Percentiles rank a stretch among this genome's conserved stretches.
Evolutionary conservation across 2,797 vertebrate species (phyloP).

Genomic region (Tolypeutes matacus): DNA sequence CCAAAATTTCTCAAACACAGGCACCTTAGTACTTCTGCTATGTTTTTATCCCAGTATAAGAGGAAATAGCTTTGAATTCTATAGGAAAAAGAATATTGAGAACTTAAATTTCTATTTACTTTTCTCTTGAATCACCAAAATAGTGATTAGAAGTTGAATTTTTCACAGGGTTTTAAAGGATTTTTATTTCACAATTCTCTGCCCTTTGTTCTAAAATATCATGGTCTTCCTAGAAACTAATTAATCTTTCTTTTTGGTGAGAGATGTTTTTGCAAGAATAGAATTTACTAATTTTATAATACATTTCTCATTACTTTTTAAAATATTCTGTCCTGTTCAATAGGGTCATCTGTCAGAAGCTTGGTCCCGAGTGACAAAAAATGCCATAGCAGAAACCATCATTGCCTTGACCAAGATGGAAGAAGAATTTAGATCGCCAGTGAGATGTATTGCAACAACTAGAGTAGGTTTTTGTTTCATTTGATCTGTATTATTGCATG

Average conservation of each 20-base stretch:
- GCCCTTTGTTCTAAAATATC: background rate
- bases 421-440: slow-evolving; percentile 97
- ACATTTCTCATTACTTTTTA: slow-evolving; percentile 22
- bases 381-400: slow-evolving; percentile 99
- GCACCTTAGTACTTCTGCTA: background rate
- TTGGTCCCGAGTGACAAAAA: slow-evolving; percentile 99
- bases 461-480: slow-evolving; percentile 89
- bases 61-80: slow-evolving; percentile 3
- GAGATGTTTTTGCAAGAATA: slow-evolving; percentile 29
- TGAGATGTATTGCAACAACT: slow-evolving; percentile 98
- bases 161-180: slow-evolving; percentile 15
- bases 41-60: slow-evolving; percentile 24
- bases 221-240: background rate
- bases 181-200: slow-evolving; percentile 64
- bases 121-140: slow-evolving; percentile 56
- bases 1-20: slow-evolving; percentile 30
- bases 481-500: background rate
- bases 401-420: slow-evolving; percentile 99
- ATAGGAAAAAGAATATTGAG: slow-evolving; percentile 1
- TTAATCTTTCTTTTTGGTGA: slow-evolving; percentile 7
- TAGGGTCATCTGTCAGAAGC: slow-evolving; percentile 98
- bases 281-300: slow-evolving; percentile 17
- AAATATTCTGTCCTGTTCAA: slow-evolving; percentile 71
- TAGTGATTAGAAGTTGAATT: slow-evolving; percentile 37
- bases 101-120: slow-evolving; percentile 23